Evolutionary conservation across 2,113 vertebrate species (phyloP), one percentile per base, ranked within the genome.

Genomic region (Chrysemys picta): DNA sequence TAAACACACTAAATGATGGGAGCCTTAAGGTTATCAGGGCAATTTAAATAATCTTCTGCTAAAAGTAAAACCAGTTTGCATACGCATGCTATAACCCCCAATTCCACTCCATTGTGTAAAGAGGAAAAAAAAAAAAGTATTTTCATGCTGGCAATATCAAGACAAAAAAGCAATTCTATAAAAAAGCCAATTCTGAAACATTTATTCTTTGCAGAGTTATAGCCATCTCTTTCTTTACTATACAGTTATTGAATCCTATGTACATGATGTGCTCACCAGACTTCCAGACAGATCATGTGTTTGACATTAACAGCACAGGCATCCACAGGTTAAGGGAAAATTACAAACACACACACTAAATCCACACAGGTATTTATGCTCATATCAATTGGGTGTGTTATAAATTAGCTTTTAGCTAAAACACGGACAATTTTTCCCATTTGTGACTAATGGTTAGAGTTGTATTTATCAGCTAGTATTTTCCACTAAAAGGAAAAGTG

Each of bases 221-320:
- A 84, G 49, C 90, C 83, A 76, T 53, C 0, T 1, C 80, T 82
- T 31, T 42, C 11, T 86, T 49, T 17, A 38, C 29, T 53, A 13
- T 1, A 6, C 1, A 62, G 21, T 1, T 1, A 29, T 47, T 84
- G 45, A 89, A 91, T 12, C 21, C 65, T 35, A 91, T 83, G 95
- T 50, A 5, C 47, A 86, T 12, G 9, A 49, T 10, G 3, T 69
- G 76, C 82, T 96, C 45, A 47, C 49, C 78, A 31, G 35, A 56
- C 81, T 45, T 56, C 76, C 35, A 88, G 69, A 22, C 82, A 88
- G 42, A 45, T 49, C 5, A 6, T n/a, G 25, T 49, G 14, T 72
- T 84, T 80, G 82, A 80, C 76, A 91, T 1, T 88, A 95, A 80
- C 82, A 94, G 80, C 87, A 91, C 50, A 72, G 82, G 57, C 75